Evolutionary conservation across 2,113 vertebrate species (phyloP).

Genomic region (Hyperoodon ampullatus): DNA sequence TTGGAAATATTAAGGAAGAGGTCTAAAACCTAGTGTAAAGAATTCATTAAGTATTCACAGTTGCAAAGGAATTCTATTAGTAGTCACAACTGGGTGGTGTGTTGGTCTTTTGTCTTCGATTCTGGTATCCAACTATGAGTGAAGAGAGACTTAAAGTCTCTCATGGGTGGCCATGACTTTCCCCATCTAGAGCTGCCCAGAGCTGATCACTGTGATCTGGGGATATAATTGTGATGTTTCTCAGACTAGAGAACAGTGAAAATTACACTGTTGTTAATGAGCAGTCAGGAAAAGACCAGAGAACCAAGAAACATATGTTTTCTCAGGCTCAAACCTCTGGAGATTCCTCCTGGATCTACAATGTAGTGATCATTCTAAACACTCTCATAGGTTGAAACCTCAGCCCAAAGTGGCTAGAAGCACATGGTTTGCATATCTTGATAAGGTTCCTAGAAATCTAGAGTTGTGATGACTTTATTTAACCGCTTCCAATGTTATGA

Average conservation of each 20-base stretch:
- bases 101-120: neutral
- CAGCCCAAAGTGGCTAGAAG: neutral
- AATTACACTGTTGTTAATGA: slow-evolving; percentile 48
- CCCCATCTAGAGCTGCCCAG: neutral
- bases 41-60: neutral
- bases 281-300: slow-evolving; percentile 32
- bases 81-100: neutral
- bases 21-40: neutral
- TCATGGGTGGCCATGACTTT: neutral
- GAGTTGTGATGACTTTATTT: neutral
- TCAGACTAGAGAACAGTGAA: neutral
- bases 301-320: slow-evolving; percentile 35
- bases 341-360: neutral
- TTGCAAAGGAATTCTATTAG: neutral
- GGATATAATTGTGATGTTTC: slow-evolving; percentile 24
- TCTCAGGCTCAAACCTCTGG: slow-evolving; percentile 29
- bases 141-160: neutral
- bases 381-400: neutral
- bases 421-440: neutral
- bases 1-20: neutral
- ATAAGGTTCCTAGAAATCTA: slow-evolving; percentile 16
- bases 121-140: neutral
- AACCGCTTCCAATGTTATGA: neutral
- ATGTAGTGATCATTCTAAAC: neutral
- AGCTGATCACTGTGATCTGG: neutral